phyloP scores from a whole-genome alignment of 92 coral and sea anemone genomes.

The Isaurus tuberculatus region DNA sequence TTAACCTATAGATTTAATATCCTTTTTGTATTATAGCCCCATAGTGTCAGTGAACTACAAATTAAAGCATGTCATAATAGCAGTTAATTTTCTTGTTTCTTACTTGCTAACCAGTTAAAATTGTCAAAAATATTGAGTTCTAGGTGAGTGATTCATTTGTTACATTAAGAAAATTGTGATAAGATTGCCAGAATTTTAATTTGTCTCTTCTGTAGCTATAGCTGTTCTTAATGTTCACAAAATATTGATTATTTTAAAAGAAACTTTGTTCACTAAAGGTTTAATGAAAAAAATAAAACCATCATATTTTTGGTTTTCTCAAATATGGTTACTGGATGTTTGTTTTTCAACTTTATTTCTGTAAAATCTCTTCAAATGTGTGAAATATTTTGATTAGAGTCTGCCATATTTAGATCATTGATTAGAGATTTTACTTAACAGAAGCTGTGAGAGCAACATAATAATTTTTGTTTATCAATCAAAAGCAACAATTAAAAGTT shows the following conservation, averaged over 20 bases:
- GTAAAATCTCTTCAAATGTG: no score
- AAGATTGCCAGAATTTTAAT: not conserved
- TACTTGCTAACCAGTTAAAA: slow-evolving; percentile 14
- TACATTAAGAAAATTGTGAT: slow-evolving; percentile 2
- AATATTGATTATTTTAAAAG: not conserved
- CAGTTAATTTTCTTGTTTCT: not conserved
- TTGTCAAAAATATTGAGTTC: not conserved
- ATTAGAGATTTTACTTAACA: no score
- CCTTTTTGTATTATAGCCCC: not conserved
- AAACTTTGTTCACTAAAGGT: no score
- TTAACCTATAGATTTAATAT: not conserved
- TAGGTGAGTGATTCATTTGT: slow-evolving; percentile 5
- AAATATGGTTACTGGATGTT: no score
- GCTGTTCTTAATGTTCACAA: not conserved
- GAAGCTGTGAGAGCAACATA: no score
- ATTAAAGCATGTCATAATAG: not conserved
- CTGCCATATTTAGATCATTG: no score
- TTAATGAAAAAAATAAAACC: no score
- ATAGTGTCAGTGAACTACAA: not conserved
- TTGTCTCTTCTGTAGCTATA: not conserved
- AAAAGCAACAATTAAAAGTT: no score
- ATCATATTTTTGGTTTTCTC: no score
- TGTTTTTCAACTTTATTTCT: no score
- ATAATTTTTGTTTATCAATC: no score
- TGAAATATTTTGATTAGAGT: no score